Percentiles rank a stretch among this genome's conserved stretches.
These are phyloP conservation scores for Glandiceps talaboti DNA, from an alignment of 53 echinoderm and acorn worm genomes.

Conservation along the genomic window DNA sequence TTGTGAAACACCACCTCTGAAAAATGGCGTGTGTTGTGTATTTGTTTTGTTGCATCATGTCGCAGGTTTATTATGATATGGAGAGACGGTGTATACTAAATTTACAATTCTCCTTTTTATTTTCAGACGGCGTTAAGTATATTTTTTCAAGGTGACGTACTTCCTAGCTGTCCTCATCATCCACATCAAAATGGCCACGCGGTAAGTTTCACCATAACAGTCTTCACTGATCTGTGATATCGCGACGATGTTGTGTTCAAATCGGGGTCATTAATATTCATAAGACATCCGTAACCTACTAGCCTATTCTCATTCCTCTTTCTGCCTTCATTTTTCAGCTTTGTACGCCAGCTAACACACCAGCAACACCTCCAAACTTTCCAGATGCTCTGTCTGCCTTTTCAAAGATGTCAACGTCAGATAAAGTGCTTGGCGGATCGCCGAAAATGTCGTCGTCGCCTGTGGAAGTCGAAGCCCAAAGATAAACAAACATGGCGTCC, in stretches of 20 bases:
- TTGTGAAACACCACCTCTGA: not conserved
- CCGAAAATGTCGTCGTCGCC: conserved; percentile 77
- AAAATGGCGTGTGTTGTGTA: conserved; percentile 31
- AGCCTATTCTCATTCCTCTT: conserved; percentile 8
- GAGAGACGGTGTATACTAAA: too few relatives aligned
- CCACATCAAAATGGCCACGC: conserved; percentile 90
- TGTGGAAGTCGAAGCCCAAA: not conserved
- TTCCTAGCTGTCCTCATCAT: conserved; percentile 62
- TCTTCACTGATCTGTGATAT: too few relatives aligned
- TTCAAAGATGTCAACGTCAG: conserved; percentile 72
- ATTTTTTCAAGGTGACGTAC: conserved; percentile 93
- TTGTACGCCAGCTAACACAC: conserved; percentile 95
- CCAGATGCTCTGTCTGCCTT: conserved; percentile 90
- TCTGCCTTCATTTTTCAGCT: conserved; percentile 37
- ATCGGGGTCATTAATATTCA: conserved; percentile 11
- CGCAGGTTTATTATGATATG: not conserved
- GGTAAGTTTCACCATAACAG: too few relatives aligned
- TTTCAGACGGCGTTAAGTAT: conserved; percentile 92
- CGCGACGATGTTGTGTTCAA: not conserved
- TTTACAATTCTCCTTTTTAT: not conserved
- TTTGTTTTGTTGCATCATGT: conserved; percentile 30
- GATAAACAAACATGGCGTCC: not conserved
- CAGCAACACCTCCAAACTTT: conserved; percentile 98
- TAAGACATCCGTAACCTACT: conserved; percentile 1
- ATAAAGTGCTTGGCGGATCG: conserved; percentile 66